Base-by-base conservation (phyloP, 2,888 invertebrate genomes). In the Pollenia angustigena region DNA sequence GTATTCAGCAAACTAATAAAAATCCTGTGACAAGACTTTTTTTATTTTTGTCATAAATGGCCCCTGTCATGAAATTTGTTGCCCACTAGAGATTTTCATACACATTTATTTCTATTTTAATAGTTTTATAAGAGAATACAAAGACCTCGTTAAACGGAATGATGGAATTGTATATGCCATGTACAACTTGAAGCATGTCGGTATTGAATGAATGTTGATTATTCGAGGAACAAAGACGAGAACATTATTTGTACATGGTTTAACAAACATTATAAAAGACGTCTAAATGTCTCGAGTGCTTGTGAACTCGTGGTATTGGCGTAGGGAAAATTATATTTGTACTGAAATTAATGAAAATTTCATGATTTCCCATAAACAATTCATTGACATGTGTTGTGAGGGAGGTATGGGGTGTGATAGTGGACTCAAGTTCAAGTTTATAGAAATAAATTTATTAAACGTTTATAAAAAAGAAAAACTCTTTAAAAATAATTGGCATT, bases 281-380 rank as follows among this genome's bases (percentile, higher is more conserved):
- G 82, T 69, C 82, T 52, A 40, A 76, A 52, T 71, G 82, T 82
- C 76, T 82, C 69, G 32, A 54, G 75, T 82, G 18, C 44, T 69
- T 10, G 44, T 66, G 75, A 52, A 82, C 18, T n/a, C 16, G n/a
- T 12, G 68, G 16, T 23, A 18, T 48, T 18, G 9, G 8, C 18
- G 50, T 62, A 50, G 50, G 42, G 32, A 23, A 1, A 62, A 16
- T 50, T 62, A 50, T 74, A 44, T 12, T 48, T 18, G 11, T 32
- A 2, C 7, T 44, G 16, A 11, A 1, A 32, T 52, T 74, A 74
- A 74, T 40, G 40, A 48, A 58, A 68, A 58, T 58, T 79, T 69
- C 42, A 58, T 58, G 32, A 69, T 64, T 72, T 81, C 56, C 42
- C 56, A 32, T 74, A 58, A 58, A 81, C 42, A 66, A 64, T 40